Evolutionary conservation across 1,140 invertebrate species (phyloP).

Genomic region (Drosophila pruinosa): DNA sequence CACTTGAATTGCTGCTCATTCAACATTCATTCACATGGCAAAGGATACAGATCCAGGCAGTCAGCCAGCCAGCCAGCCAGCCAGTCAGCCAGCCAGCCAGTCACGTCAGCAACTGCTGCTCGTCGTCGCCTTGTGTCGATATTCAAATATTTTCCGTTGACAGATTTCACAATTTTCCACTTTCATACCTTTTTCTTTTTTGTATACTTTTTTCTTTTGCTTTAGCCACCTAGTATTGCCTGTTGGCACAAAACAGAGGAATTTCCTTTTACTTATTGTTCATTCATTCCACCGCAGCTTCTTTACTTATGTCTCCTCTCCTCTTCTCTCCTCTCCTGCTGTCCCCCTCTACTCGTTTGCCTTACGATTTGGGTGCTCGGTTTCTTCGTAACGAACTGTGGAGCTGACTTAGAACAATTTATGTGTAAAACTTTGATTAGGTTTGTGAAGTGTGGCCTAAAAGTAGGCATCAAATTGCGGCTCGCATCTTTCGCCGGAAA

Average conservation of each 20-base stretch:
- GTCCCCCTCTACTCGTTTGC: no score
- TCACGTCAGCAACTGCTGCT: constrained; percentile 14
- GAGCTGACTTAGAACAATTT: constrained; percentile 53
- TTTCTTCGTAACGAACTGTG: constrained; percentile 8
- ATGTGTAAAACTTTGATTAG: constrained; percentile 71
- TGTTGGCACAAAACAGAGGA: constrained; percentile 11
- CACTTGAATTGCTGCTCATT: constrained; percentile 66
- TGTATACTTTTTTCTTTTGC: no score
- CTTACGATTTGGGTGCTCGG: not conserved
- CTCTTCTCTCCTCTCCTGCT: constrained; percentile 4
- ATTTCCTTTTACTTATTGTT: constrained; percentile 65
- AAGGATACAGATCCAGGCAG: constrained; percentile 20
- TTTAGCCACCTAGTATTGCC: not conserved
- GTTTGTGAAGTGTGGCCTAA: constrained; percentile 42
- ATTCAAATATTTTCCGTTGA: constrained; percentile 73
- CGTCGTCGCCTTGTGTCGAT: constrained; percentile 40
- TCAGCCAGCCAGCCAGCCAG: not conserved
- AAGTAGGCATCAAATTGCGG: constrained; percentile 16
- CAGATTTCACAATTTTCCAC: constrained; percentile 73
- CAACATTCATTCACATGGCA: constrained; percentile 63
- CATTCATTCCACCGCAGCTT: constrained; percentile 51
- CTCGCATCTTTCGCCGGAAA: not conserved
- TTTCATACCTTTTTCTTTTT: constrained; percentile 60
- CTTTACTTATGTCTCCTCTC: constrained; percentile 22
- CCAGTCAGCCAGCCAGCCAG: not conserved